Evolutionary conservation across 1,140 invertebrate species (phyloP).

Genomic region (Rhagoletis zephyria): DNA sequence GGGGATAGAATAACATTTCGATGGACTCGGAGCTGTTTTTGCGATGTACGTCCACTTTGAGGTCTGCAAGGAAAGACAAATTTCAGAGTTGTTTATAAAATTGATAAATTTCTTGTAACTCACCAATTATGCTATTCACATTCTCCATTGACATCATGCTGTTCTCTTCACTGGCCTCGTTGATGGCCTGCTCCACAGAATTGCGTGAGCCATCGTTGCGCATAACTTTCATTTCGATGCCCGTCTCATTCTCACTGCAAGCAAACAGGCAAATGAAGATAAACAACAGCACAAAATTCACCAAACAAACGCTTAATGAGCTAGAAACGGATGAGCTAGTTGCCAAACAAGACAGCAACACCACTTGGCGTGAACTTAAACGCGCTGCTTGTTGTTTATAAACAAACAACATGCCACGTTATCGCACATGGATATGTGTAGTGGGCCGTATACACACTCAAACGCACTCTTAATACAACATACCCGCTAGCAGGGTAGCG

Average conservation of each 20-base stretch:
- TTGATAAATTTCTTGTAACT: constrained; percentile 39
- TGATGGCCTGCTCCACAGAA: constrained; percentile 71
- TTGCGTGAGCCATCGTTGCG: constrained; percentile 64
- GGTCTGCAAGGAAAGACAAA: constrained; percentile 75
- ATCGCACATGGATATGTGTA: not conserved
- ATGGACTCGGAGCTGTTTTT: constrained; percentile 92
- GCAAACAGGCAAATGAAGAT: constrained; percentile 52
- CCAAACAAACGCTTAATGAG: not conserved
- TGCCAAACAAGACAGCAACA: not conserved
- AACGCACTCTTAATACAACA: not conserved
- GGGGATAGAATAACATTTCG: constrained; percentile 70
- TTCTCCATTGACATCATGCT: constrained; percentile 79
- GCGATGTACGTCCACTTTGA: constrained; percentile 92
- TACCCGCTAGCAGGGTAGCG: not conserved
- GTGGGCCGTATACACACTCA: too few species aligned
- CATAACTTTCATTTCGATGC: constrained; percentile 88
- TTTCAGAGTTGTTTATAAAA: not conserved
- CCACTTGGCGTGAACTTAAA: not conserved
- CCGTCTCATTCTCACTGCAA: constrained; percentile 78
- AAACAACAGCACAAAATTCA: not conserved
- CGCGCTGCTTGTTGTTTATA: constrained; percentile 23
- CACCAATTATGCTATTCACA: constrained; percentile 81
- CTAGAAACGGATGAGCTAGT: not conserved
- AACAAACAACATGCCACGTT: constrained; percentile 7
- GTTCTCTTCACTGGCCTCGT: constrained; percentile 76